These are phyloP conservation scores for Nothoprocta pentlandii DNA, from an alignment of 2,113 vertebrate genomes.

Conservation along the genomic window DNA sequence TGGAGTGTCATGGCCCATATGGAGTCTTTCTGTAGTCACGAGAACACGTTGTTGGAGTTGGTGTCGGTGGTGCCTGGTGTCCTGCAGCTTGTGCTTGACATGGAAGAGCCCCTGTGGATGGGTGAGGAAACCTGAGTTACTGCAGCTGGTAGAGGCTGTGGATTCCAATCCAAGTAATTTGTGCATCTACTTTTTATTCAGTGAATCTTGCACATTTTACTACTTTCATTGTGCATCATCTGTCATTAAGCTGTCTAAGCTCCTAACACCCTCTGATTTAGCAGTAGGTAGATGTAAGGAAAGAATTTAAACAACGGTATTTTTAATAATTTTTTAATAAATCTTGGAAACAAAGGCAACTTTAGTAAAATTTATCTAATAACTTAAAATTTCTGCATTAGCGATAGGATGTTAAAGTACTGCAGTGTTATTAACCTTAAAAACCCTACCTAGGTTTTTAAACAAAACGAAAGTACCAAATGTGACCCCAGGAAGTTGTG, in stretches of 20 bases:
- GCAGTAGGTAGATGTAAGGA: background rate
- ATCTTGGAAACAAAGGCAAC: background rate
- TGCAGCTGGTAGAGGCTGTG: background rate
- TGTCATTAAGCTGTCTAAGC: background rate
- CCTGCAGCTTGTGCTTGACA: background rate
- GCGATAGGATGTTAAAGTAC: background rate
- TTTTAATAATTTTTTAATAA: background rate
- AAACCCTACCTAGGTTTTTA: accelerated
- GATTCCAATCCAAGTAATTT: background rate
- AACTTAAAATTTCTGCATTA: background rate
- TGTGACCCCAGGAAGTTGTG: background rate
- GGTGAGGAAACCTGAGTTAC: background rate
- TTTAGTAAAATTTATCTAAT: background rate
- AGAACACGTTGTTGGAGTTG: background rate
- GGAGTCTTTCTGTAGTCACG: background rate
- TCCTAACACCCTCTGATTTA: background rate
- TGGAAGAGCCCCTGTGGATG: background rate
- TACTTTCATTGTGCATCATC: background rate
- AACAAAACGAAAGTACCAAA: background rate
- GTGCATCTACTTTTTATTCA: background rate
- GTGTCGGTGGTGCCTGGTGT: background rate
- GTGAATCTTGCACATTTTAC: background rate
- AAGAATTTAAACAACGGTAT: background rate
- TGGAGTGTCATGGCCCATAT: background rate
- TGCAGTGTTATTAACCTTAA: background rate